Percentiles rank a stretch among this genome's conserved stretches.
Conservation (phyloP, 2,797 vertebrate genomes). For the Sardinella longiceps region DNA sequence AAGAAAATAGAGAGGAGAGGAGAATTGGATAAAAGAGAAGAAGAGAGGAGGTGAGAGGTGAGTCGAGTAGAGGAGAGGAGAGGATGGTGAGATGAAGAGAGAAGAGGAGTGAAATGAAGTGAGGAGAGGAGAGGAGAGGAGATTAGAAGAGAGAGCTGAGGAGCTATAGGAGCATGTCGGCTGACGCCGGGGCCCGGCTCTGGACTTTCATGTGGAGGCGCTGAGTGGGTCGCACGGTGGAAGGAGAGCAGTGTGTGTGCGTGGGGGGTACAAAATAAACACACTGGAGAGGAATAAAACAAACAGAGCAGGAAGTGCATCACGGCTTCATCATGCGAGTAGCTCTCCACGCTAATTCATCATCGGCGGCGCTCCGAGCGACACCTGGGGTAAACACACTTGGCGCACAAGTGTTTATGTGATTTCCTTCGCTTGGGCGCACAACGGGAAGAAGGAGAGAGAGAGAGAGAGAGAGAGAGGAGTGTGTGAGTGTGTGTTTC, state of each 20-base stretch:
- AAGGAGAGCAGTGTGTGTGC: slow-evolving; percentile 2
- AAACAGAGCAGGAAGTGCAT: slow-evolving; percentile 25
- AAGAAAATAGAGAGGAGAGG: neutral
- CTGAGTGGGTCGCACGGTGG: slow-evolving; percentile 6
- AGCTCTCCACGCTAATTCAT: slow-evolving; percentile 1
- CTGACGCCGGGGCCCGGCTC: neutral
- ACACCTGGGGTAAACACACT: slow-evolving; percentile 23
- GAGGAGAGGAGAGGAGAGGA: slow-evolving; percentile 34
- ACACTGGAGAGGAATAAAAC: slow-evolving; percentile 22
- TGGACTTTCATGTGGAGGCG: slow-evolving; percentile 11
- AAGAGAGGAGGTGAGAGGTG: slow-evolving; percentile 24
- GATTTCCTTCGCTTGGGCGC: slow-evolving; percentile 1
- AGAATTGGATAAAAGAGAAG: slow-evolving; percentile 5
- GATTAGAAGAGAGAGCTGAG: neutral
- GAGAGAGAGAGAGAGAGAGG: neutral
- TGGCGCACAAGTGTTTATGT: slow-evolving; percentile 24
- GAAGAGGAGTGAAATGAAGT: slow-evolving; percentile 23
- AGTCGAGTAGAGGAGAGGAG: slow-evolving; percentile 15
- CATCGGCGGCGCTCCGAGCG: slow-evolving; percentile 4
- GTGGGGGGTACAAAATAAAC: slow-evolving; percentile 37
- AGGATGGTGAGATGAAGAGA: slow-evolving; percentile 35
- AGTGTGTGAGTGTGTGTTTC: too few relatives aligned
- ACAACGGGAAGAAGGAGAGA: neutral
- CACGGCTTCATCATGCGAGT: slow-evolving; percentile 17
- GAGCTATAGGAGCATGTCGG: neutral